Evolutionary conservation across 2,888 invertebrate genomes (phyloP), one percentile per base, ranked within the genome.

Genomic region (Gisinianus flammeolus): DNA sequence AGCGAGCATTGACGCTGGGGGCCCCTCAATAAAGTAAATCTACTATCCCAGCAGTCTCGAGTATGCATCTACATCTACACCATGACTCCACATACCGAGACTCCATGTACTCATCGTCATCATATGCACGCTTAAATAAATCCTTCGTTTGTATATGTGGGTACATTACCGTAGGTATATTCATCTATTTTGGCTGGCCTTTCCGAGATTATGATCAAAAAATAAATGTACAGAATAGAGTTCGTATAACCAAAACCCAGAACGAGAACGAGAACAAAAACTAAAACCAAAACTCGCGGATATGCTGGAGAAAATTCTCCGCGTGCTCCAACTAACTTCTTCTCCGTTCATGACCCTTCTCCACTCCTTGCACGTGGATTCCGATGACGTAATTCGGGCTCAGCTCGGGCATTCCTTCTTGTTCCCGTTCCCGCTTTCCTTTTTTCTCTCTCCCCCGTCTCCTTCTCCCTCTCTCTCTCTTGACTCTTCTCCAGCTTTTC

Each of bases 331-430:
- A 24, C 58, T 44, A 44, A 44, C 30, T 56, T 30, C 33, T 31
- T 58, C 72, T 72, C 58, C 72, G 72, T 72, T 72, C 72, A 72
- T 72, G 31, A 26, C 56, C 54, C n/a, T n/a, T n/a, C 72, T 31
- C 72, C 31, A 22, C 33, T 70, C 54, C 71, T 74, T 79, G 77
- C 82, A 82, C 82, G 82, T 82, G 82, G 79, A 79, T 67, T 12
- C 67, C 64, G 66, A 80, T 82, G 82, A 82, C 81, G 82, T 80
- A 81, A 79, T 79, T 79, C 67, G 67, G 35, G 28, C 76, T 68
- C 69, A 22, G 22, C 10, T 33, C 22, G 44, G 24, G 8, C 35
- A 70, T 22, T 72, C 28, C 54, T 44, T 19, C 44, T 35, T n/a
- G 69, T 69, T 69, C 69, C 69, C 69, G 44, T 35, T 69, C 69